Evolutionary conservation across 2,113 vertebrate genomes (phyloP).

Genomic region (Spheniscus mendiculus): DNA sequence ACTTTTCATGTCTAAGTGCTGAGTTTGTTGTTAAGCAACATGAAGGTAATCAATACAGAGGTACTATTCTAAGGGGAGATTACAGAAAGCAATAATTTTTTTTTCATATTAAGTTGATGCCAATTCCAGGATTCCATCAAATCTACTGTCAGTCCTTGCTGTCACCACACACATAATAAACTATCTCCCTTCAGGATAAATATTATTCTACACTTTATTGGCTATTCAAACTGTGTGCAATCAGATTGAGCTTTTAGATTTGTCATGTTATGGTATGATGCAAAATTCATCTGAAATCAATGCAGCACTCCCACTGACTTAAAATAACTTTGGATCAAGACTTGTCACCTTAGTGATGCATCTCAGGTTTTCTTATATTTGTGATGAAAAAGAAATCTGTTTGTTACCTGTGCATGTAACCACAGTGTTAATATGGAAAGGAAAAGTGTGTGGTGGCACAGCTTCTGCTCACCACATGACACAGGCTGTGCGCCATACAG

Average conservation of each 20-base stretch:
- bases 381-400: not conserved
- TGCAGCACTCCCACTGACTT: not conserved
- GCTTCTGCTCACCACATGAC: not conserved
- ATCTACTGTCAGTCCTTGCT: not conserved
- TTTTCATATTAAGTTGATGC: not conserved
- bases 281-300: not conserved
- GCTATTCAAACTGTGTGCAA: not conserved
- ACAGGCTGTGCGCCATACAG: fast-evolving
- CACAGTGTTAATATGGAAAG: not conserved
- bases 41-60: not conserved
- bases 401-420: not conserved
- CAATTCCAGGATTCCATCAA: not conserved
- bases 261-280: not conserved
- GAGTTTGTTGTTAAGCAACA: not conserved
- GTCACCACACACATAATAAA: not conserved
- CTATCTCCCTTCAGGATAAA: not conserved
- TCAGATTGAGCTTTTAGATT: not conserved
- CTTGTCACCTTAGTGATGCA: not conserved
- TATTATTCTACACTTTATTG: not conserved
- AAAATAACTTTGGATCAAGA: not conserved
- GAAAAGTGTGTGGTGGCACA: fast-evolving
- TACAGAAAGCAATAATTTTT: not conserved
- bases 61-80: not conserved
- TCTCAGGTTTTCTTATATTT: not conserved
- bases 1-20: not conserved